Percentiles rank a stretch among this genome's conserved stretches.
Evolutionary conservation across 2,797 vertebrate species (phyloP).

Genomic region (Syngnathus rostellatus): DNA sequence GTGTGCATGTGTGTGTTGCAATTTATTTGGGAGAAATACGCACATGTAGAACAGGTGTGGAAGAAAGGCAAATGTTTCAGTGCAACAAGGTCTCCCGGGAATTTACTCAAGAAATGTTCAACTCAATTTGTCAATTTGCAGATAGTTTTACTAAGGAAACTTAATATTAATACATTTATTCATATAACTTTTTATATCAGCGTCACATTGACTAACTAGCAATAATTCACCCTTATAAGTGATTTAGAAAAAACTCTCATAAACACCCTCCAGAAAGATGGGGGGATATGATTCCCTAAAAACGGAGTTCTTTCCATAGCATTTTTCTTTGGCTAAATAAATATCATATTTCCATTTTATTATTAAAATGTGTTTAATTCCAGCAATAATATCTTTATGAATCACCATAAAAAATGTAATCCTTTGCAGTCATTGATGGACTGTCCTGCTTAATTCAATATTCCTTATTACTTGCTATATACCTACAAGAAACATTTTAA

Average conservation of each 20-base stretch:
- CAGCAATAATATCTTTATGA: neutral
- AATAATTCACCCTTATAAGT: neutral
- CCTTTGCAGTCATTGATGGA: neutral
- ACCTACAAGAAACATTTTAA: neutral
- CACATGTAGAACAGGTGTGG: constrained; percentile 7
- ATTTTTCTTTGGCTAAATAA: neutral
- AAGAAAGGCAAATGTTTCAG: neutral
- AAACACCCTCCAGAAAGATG: neutral
- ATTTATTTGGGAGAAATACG: neutral
- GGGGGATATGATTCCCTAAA: neutral
- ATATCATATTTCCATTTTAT: neutral
- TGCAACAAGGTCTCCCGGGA: neutral
- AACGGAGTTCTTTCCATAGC: neutral
- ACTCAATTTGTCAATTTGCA: neutral
- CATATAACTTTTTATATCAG: neutral
- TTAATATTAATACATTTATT: neutral
- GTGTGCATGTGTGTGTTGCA: neutral
- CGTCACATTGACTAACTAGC: neutral
- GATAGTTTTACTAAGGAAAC: neutral
- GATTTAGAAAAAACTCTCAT: neutral
- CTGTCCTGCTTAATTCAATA: neutral
- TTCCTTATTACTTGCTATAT: neutral
- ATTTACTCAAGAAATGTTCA: neutral
- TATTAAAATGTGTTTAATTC: neutral
- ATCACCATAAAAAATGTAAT: neutral